Percentiles rank a stretch among this genome's conserved stretches.
Conservation (phyloP, 2,797 vertebrate species). For the Alcedo quadribrachys region DNA sequence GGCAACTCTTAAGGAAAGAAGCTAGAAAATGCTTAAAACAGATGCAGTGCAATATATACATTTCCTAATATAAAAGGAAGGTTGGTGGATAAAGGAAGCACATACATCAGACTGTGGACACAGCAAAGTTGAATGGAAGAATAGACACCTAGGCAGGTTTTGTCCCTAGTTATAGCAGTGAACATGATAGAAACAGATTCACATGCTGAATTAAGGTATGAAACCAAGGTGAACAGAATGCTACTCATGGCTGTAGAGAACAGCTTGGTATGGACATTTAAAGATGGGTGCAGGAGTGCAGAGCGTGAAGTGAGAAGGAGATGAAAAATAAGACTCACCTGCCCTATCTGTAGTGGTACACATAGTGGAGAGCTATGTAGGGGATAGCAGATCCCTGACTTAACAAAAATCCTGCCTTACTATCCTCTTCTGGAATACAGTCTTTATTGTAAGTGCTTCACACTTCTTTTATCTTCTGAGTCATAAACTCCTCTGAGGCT, state of each 20-base stretch:
- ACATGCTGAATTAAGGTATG: neutral
- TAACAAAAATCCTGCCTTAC: neutral
- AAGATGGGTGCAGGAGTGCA: neutral
- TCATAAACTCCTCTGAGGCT: slow-evolving; percentile 19
- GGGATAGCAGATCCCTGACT: neutral
- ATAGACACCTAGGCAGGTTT: neutral
- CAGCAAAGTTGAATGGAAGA: neutral
- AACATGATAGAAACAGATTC: neutral
- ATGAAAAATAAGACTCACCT: neutral
- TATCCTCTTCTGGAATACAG: neutral
- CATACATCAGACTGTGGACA: neutral
- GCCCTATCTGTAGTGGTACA: neutral
- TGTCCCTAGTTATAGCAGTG: neutral
- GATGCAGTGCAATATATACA: too few species aligned
- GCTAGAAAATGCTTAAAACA: neutral
- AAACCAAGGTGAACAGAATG: neutral
- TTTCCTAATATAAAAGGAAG: neutral
- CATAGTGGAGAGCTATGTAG: neutral
- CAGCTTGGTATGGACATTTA: neutral
- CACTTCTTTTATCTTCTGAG: slow-evolving; percentile 3
- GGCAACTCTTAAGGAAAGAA: neutral
- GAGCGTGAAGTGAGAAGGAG: neutral
- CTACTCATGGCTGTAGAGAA: neutral
- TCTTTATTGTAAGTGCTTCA: neutral
- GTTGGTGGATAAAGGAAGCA: neutral